A percentile compares a stretch with the other conserved stretches of the same genome.
Conservation (phyloP, 2,888 invertebrate genomes). For the Calameuta idolon region DNA sequence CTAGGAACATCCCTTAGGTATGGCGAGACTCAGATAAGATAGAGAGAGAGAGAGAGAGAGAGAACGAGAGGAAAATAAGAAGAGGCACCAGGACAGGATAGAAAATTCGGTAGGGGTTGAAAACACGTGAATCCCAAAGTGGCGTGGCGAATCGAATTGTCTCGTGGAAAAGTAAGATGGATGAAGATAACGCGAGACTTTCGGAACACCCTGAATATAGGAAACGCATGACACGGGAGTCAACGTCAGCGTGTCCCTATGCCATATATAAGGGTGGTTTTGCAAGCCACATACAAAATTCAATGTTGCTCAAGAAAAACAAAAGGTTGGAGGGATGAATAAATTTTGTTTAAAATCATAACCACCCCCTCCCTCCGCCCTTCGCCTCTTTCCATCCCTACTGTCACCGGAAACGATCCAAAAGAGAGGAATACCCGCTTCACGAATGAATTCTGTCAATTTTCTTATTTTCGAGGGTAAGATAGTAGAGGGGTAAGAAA, state of each 20-base stretch:
- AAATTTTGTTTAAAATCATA: neutral
- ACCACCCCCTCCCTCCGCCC: neutral
- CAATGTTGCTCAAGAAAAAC: neutral
- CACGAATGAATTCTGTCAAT: conserved; percentile 35
- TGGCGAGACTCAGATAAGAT: neutral
- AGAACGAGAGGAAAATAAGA: neutral
- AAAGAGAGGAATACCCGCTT: neutral
- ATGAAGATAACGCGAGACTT: neutral
- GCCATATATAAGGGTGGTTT: neutral
- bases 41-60: neutral
- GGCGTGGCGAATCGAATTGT: conserved; percentile 6
- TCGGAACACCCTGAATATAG: neutral
- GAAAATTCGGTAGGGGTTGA: neutral
- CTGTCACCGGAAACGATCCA: neutral
- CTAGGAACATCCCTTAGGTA: neutral
- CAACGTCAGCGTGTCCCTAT: neutral
- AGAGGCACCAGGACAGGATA: neutral
- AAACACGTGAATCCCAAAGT: neutral
- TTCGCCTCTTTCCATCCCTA: no score
- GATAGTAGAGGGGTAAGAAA: neutral
- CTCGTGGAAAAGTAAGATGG: conserved; percentile 3
- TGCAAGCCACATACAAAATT: neutral
- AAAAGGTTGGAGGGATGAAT: neutral
- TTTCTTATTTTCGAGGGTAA: conserved; percentile 39
- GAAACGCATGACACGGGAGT: neutral